Evolutionary conservation across 1,140 invertebrate genomes (phyloP), one percentile per base, ranked within the genome.

Genomic region (Polyergus mexicanus): DNA sequence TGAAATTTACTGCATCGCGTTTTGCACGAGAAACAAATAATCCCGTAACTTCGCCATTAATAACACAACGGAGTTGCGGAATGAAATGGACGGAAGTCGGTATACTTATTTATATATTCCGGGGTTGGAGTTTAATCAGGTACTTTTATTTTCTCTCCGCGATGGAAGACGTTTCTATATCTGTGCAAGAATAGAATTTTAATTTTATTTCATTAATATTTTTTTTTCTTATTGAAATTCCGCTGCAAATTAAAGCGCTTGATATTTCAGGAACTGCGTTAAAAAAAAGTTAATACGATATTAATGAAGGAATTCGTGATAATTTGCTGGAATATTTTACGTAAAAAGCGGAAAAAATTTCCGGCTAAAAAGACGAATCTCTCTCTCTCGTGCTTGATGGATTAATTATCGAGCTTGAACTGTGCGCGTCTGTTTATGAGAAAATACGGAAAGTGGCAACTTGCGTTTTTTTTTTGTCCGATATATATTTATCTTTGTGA

Each of bases 51-150:
- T n/a, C 44, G 44, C 3, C 16, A 80, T 78, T 78, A 77, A 56
- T 80, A 80, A 78, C n/a, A 66, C 22, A 11, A 76, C 35, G 54
- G 16, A 62, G 22, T 32, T 32, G 47, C 62, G 4, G 44, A 35
- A 78, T 25, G 62, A 68, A 66, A 66, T 35, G 76, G 11, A 7
- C 22, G n/a, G 16, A 69, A 56, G n/a, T 68, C 32, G 13, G n/a
- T 54, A 69, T 19, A 54, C n/a, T 68, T 80, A 38, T 80, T 54
- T 80, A 56, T 69, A 22, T 47, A 32, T 80, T 38, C 25, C 7
- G 10, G 6, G 10, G 38, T 65, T n/a, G 38, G 32, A 54, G 68
- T 44, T 68, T 80, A 80, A 78, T 80, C 38, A 69, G 68, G 54
- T 22, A 41, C 6, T 80, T 80, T 51, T 78, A 66, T 47, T 47